These are phyloP conservation scores for Sarcophilus harrisii DNA, from an alignment of 2,797 vertebrate genomes.

Conservation along the genomic window DNA sequence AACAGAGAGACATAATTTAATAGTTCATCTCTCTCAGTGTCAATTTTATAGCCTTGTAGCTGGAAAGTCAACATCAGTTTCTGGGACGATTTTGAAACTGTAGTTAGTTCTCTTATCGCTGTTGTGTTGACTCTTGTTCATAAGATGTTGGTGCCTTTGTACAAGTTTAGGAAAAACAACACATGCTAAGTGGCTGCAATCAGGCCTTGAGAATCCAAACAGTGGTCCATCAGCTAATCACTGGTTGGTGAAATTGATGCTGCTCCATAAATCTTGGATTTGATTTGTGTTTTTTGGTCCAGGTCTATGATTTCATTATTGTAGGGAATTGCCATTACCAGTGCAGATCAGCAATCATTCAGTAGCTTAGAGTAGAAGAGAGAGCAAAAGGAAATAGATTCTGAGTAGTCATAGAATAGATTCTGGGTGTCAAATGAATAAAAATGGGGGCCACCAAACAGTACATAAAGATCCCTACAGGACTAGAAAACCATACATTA, in stretches of 20 bases:
- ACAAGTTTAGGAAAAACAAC: constrained; percentile 47
- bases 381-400: neutral
- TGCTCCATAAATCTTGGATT: neutral
- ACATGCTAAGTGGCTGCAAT: constrained; percentile 52
- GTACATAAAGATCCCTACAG: neutral
- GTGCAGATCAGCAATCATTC: neutral
- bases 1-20: too few relatives aligned
- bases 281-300: neutral
- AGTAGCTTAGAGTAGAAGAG: neutral
- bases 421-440: neutral
- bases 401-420: neutral
- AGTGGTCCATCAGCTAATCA: constrained; percentile 26
- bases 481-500: neutral
- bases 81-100: constrained; percentile 45
- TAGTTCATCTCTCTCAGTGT: neutral
- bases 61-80: constrained; percentile 57
- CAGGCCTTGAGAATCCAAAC: constrained; percentile 55
- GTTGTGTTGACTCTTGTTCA: constrained; percentile 58
- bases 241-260: constrained; percentile 40
- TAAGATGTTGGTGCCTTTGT: constrained; percentile 28
- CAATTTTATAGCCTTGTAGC: constrained; percentile 2
- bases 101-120: constrained; percentile 26
- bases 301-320: neutral
- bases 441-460: neutral
- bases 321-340: neutral